Evolutionary conservation across 2,113 vertebrate species (phyloP), one percentile per base, ranked within the genome.

Genomic region (Lathamus discolor): DNA sequence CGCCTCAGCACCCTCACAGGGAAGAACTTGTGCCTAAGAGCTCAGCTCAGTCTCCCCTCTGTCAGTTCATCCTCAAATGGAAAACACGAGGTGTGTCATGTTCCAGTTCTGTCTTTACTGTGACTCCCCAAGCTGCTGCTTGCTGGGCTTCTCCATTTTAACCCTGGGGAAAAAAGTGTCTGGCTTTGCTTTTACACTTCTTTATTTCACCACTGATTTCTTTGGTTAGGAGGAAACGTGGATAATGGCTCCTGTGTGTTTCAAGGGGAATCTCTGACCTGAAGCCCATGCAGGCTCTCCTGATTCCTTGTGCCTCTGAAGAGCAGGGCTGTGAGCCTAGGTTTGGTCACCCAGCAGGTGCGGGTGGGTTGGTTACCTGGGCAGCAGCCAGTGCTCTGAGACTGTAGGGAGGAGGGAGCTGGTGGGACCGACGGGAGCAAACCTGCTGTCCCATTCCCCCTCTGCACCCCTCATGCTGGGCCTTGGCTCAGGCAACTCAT

Each of bases 301-400:
- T 69, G 20, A 54, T 64, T 61, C 44, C 68, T 22, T 7, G 11
- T 13, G 17, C 49, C 55, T 51, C 73, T 35, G 80, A 62, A 82
- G 46, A 54, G 46, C 20, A 11, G 49, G 52, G 18, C 2, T 17
- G 12, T 7, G 52, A 80, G 46, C 81, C 15, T 55, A 8, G 29
- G 6, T 49, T n/a, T 39, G 33, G 28, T 8, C n/a, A 46, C 41
- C 10, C 48, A 22, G 43, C 1, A 1, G 31, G 17, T 0, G 2
- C 13, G 15, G 17, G 28, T 35, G 59, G 22, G 20, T 11, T 19
- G 20, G 33, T 43, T 37, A 6, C 68, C 63, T 1, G 2, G n/a
- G 35, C 14, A 55, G 73, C 41, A 70, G 41, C 17, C 1, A 1
- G 25, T 1, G 8, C 51, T 23, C 6, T 0, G 5, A 61, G 57